A percentile compares a stretch with the other conserved stretches of the same genome.
These are phyloP conservation scores for Ectemnius continuus DNA, from an alignment of 2,888 invertebrate genomes.

Conservation along the genomic window DNA sequence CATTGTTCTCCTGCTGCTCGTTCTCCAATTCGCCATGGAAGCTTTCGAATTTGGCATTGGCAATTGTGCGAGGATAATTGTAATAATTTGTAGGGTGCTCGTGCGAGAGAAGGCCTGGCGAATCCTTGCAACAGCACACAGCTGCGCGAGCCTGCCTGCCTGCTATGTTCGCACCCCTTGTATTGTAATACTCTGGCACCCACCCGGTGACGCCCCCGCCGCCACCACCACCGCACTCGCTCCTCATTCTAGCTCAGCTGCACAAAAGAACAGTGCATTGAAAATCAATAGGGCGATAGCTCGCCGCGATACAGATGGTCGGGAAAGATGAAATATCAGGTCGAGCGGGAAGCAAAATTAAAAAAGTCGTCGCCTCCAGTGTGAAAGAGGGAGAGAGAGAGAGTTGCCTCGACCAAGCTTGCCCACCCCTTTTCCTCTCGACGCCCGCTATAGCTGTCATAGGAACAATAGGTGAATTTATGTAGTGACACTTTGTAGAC, in stretches of 20 bases:
- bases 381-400: background rate
- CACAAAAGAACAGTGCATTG: background rate
- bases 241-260: constrained; percentile 1
- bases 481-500: background rate
- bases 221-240: background rate
- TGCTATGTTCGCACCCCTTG: background rate
- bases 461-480: background rate
- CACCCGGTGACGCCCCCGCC: background rate
- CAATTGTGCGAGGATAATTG: constrained; percentile 67
- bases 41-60: constrained; percentile 64
- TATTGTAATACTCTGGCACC: background rate
- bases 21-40: background rate
- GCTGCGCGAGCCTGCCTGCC: constrained; percentile 23
- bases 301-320: constrained; percentile 1
- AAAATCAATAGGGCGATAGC: background rate
- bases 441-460: too few relatives aligned
- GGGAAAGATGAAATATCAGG: background rate
- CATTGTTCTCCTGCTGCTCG: too few relatives aligned
- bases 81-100: constrained; percentile 62
- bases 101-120: constrained; percentile 25
- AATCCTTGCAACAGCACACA: constrained; percentile 18
- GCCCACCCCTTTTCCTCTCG: too few relatives aligned
- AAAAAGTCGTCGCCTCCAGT: background rate
- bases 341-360: background rate
- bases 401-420: background rate